Evolutionary conservation across 2,797 vertebrate genomes (phyloP).

Genomic region (Periophthalmus magnuspinnatus): DNA sequence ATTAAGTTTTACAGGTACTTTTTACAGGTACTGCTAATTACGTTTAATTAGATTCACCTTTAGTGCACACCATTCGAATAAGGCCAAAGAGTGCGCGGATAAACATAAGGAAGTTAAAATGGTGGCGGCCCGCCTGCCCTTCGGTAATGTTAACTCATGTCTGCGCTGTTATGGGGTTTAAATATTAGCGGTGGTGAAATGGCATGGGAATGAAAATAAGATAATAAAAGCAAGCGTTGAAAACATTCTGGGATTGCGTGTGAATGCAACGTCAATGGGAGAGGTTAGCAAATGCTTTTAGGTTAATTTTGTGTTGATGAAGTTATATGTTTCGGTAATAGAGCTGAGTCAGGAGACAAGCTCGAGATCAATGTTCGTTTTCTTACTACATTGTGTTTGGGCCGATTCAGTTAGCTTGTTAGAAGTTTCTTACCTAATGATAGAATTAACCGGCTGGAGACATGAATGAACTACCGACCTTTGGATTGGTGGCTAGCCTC

Average conservation of each 20-base stretch:
- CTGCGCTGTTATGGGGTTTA: background rate
- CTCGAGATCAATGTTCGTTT: no score
- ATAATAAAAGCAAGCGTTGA: background rate
- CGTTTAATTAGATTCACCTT: constrained; percentile 25
- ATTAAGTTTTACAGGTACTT: constrained; percentile 26
- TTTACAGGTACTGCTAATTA: constrained; percentile 33
- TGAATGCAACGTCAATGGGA: background rate
- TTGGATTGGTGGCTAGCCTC: no score
- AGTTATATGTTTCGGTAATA: no score
- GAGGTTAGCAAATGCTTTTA: no score
- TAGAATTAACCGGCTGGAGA: no score
- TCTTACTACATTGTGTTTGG: no score
- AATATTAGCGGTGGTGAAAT: background rate
- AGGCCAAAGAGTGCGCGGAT: constrained; percentile 18
- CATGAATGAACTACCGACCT: no score
- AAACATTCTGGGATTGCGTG: background rate
- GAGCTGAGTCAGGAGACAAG: no score
- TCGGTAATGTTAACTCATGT: background rate
- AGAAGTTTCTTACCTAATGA: no score
- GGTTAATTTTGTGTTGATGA: no score
- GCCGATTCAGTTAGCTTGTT: no score
- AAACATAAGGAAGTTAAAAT: constrained; percentile 4
- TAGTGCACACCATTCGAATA: constrained; percentile 1
- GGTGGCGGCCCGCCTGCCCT: background rate
- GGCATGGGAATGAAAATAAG: background rate